These are phyloP conservation scores for Anhinga anhinga DNA, from an alignment of 2,113 vertebrate species.

Conservation along the genomic window DNA sequence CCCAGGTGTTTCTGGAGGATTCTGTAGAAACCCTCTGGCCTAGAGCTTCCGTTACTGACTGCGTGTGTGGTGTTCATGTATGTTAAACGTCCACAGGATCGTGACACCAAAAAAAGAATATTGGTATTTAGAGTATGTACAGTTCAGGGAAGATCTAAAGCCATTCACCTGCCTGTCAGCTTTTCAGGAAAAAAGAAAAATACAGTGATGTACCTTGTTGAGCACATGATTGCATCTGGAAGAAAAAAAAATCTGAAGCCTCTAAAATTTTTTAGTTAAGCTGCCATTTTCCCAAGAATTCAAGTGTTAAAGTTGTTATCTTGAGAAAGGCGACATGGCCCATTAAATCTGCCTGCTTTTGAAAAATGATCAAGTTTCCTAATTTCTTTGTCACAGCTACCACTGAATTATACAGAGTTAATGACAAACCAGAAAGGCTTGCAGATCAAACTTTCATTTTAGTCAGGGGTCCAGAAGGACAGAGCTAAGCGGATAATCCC, in stretches of 20 bases:
- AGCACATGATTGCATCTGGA: not conserved
- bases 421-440: not conserved
- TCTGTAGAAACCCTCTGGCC: not conserved
- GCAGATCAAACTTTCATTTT: not conserved
- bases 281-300: not conserved
- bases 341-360: not conserved
- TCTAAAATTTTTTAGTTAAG: not conserved
- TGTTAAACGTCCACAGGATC: not conserved
- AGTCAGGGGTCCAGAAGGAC: not conserved
- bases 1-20: not conserved
- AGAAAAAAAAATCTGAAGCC: not conserved
- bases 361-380: not conserved
- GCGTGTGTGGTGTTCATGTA: not conserved
- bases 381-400: not conserved
- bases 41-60: not conserved
- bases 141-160: not conserved
- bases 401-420: not conserved
- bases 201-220: fast-evolving
- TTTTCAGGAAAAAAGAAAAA: not conserved
- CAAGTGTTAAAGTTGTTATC: not conserved
- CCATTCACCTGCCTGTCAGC: not conserved
- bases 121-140: not conserved
- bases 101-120: not conserved
- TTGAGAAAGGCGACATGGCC: not conserved
- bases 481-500: not conserved